phyloP scores from a whole-genome alignment of 2,113 vertebrate species.

The Tiliqua scincoides region DNA sequence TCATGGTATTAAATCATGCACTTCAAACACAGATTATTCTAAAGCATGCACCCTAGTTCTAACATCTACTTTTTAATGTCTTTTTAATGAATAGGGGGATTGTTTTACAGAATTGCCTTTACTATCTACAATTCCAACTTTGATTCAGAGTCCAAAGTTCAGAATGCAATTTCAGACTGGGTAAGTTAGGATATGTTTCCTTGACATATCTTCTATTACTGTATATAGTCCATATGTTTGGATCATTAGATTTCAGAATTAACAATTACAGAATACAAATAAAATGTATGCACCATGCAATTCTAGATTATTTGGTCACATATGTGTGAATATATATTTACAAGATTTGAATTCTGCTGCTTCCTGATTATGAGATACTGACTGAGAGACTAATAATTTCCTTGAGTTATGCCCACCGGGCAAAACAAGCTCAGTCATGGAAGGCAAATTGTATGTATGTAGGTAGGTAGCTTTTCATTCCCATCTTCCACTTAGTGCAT shows the following conservation, averaged over 20 bases:
- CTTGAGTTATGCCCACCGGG: neutral
- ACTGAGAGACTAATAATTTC: neutral
- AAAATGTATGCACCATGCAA: neutral
- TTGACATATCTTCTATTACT: neutral
- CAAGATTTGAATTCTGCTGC: neutral
- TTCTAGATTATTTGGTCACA: neutral
- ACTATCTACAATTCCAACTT: conserved; percentile 69
- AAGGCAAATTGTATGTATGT: neutral
- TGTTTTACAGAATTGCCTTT: conserved; percentile 85
- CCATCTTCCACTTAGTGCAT: neutral
- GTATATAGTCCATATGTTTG: neutral
- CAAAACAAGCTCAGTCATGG: neutral
- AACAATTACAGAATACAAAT: neutral
- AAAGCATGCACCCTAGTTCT: conserved; percentile 31
- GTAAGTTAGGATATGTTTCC: conserved; percentile 74
- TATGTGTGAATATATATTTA: neutral
- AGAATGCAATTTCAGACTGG: conserved; percentile 80
- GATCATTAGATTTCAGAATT: neutral
- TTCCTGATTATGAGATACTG: neutral
- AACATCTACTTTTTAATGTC: conserved; percentile 39
- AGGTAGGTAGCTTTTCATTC: neutral
- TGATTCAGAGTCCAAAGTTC: conserved; percentile 65
- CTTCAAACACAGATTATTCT: neutral
- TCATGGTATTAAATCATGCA: too few relatives aligned
- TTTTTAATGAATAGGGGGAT: conserved; percentile 80